These are phyloP conservation scores for Sylvietta virens DNA, from an alignment of 2,113 vertebrate genomes.

Conservation along the genomic window DNA sequence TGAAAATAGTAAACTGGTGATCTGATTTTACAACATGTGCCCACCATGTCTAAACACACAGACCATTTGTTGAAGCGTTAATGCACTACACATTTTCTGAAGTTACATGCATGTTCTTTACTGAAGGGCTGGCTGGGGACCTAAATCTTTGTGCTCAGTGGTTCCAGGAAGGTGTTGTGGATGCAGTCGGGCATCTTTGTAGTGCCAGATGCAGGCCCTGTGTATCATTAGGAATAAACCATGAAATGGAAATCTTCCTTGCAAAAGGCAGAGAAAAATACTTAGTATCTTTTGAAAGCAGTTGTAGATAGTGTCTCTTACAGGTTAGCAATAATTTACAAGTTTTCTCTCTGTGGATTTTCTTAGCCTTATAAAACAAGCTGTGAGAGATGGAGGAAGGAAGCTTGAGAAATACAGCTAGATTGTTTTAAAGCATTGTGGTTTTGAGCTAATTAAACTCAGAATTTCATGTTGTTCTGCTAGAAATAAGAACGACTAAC, in stretches of 20 bases:
- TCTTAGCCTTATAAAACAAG: background rate
- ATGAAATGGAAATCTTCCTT: background rate
- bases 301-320: background rate
- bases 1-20: background rate
- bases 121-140: background rate
- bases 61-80: background rate
- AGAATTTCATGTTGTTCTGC: background rate
- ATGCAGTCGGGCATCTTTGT: background rate
- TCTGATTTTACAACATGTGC: background rate
- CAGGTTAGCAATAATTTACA: background rate
- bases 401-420: background rate
- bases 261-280: background rate
- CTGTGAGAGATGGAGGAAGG: background rate
- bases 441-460: background rate
- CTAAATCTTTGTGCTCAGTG: background rate
- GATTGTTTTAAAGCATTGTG: background rate
- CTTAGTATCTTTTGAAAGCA: background rate
- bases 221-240: background rate
- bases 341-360: background rate
- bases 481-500: background rate
- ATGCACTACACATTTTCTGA: background rate
- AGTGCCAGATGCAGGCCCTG: rapidly evolving
- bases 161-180: background rate
- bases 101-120: background rate
- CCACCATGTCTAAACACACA: background rate